A percentile compares a stretch with the other conserved stretches of the same genome.
phyloP scores from a whole-genome alignment of 2,797 vertebrate species.

The Rhodeus uyekii region DNA sequence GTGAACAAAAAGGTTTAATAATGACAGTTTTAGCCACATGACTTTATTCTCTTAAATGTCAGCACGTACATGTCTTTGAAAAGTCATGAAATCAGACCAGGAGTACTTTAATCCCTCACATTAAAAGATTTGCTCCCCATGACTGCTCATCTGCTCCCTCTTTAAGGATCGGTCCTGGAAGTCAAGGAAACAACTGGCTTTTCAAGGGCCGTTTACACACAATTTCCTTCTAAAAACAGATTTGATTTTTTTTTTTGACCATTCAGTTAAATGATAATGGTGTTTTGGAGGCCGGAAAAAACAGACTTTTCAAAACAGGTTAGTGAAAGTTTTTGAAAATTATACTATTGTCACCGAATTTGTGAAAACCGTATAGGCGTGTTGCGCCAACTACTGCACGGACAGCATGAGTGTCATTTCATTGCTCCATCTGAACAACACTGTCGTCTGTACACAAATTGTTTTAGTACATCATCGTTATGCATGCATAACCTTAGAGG shows the following conservation, averaged over 20 bases:
- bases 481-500: background rate
- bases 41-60: background rate
- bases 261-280: background rate
- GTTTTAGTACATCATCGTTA: background rate
- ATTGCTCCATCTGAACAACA: no score
- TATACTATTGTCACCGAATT: background rate
- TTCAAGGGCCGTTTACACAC: background rate
- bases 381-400: no score
- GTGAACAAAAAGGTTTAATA: background rate
- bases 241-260: background rate
- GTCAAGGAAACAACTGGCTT: background rate
- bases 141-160: background rate
- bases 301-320: background rate
- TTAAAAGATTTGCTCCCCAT: conserved; percentile 2
- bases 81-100: conserved; percentile 4
- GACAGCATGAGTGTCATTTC: no score
- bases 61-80: background rate
- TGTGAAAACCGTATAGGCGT: no score
- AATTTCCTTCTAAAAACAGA: background rate
- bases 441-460: background rate
- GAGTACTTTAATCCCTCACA: background rate
- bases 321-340: background rate
- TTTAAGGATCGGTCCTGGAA: conserved; percentile 8
- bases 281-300: background rate
- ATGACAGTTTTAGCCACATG: background rate